Conservation (phyloP, 2,113 vertebrate genomes). For the Connochaetes taurinus region DNA sequence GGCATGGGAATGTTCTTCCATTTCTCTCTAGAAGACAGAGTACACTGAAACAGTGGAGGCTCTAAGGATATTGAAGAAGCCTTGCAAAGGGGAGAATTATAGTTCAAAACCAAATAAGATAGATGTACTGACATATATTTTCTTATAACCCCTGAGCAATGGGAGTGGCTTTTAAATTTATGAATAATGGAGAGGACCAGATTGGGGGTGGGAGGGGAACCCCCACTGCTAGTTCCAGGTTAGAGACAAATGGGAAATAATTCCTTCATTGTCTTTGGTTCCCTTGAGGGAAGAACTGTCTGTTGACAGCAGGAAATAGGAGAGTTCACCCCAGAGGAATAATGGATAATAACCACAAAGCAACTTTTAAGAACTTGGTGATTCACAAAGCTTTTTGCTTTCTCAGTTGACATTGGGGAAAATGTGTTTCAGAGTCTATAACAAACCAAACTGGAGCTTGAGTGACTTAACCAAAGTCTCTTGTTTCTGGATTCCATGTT, state of each 20-base stretch:
- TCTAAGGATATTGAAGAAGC: not conserved
- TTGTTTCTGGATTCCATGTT: not conserved
- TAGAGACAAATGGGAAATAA: not conserved
- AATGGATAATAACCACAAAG: not conserved
- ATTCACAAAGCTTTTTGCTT: not conserved
- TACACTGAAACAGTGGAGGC: not conserved
- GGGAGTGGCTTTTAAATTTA: not conserved
- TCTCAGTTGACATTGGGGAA: not conserved
- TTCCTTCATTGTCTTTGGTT: not conserved
- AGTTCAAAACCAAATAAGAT: not conserved
- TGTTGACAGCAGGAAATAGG: not conserved
- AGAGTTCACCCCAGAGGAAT: not conserved
- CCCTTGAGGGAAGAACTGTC: not conserved
- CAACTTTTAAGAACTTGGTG: not conserved
- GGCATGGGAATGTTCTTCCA: not conserved
- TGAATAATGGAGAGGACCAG: not conserved
- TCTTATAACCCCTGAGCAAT: not conserved
- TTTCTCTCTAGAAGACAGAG: not conserved
- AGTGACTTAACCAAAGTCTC: not conserved
- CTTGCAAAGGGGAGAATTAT: not conserved
- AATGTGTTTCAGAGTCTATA: not conserved
- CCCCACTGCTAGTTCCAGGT: not conserved
- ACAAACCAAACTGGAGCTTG: not conserved
- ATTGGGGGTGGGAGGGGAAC: not conserved
- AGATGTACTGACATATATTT: not conserved